Evolutionary conservation across 2,888 invertebrate genomes (phyloP).

Genomic region (Eupithecia subumbrata): DNA sequence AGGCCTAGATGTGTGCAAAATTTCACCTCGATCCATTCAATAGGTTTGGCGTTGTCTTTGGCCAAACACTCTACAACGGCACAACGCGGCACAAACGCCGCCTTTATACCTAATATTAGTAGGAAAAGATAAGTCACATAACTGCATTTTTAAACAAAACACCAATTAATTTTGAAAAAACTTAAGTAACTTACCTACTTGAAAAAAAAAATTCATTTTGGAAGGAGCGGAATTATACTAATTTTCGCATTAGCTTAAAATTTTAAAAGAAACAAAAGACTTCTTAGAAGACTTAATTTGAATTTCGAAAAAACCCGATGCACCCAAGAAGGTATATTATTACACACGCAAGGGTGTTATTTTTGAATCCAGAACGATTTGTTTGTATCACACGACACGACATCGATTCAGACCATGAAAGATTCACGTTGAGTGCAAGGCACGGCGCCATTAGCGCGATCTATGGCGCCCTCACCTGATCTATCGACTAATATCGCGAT

Average conservation of each 20-base stretch:
- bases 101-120: too few species aligned
- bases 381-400: constrained; percentile 40
- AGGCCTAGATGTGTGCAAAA: too few species aligned
- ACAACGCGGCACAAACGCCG: too few species aligned
- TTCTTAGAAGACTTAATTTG: neutral
- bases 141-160: neutral
- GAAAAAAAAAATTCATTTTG: too few species aligned
- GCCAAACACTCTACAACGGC: too few species aligned
- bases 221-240: too few species aligned
- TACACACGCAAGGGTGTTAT: constrained; percentile 1
- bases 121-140: neutral
- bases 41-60: too few species aligned
- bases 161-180: neutral
- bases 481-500: constrained; percentile 74
- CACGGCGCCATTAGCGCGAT: constrained; percentile 71
- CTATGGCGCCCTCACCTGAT: constrained; percentile 68
- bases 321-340: neutral
- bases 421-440: constrained; percentile 69
- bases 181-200: too few species aligned
- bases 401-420: constrained; percentile 62
- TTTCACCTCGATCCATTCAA: too few species aligned
- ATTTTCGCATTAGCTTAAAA: neutral
- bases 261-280: neutral
- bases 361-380: constrained; percentile 29
- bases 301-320: neutral